Evolutionary conservation across 2,113 vertebrate species (phyloP), one percentile per base, ranked within the genome.

Genomic region (Hydrolagus affinis): DNA sequence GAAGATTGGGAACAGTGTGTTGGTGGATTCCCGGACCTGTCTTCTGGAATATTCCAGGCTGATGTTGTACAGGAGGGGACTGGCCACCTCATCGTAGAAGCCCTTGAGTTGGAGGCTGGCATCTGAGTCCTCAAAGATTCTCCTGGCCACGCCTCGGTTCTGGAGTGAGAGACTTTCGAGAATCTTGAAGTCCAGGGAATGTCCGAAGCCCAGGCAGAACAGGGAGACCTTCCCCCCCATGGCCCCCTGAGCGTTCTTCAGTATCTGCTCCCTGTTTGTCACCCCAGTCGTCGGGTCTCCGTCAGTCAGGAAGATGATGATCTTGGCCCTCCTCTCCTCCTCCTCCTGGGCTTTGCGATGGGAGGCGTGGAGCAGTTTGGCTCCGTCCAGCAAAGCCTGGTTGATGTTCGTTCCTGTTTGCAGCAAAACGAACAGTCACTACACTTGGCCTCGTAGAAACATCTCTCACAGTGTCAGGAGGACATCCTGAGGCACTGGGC

Each of bases 251-350:
- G 94, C 90, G 4, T 95, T 95, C 64, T 3, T 90, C 0, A 96
- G 90, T 87, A 97, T 96, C 70, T 88, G 87, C 66, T 90, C 90
- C 0, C 91, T 88, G 0, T 91, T 89, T 0, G 92, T 95, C 44
- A 95, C 91, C 0, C 95, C 93, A 0, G 91, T 92, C 0, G 94
- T 96, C n/a, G 95, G 93, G 86, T 96, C 94, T 0, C 94, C 93
- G n/a, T 96, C 95, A 0, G 94, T 96, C 17, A 96, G 90, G 89
- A 96, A 95, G 87, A 96, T 92, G 9, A 96, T 88, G 87, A 96
- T 90, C 10, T 93, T 92, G 57, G 95, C 92, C 0, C 89, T 92
- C 17, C 75, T 85, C 62, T 0, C 80, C 19, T 23, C 71, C 9
- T 32, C 86, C 62, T 86, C 88, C 19, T 89, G 88, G 12, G 78